Base-by-base conservation (phyloP, 2,888 invertebrate genomes). In the Volucella zonaria region DNA sequence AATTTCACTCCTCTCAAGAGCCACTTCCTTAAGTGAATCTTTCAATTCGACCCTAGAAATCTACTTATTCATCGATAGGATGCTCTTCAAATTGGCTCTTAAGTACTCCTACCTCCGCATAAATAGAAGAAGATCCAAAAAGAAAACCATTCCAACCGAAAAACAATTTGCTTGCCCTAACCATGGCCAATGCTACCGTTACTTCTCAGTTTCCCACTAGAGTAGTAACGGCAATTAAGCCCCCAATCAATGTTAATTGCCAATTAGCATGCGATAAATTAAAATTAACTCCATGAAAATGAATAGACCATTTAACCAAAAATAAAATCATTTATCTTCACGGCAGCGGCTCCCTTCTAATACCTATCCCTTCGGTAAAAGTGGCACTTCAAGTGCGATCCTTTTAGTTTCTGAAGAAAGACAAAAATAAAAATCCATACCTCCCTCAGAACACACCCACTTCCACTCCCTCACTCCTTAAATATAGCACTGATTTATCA, bases 201-300 rank as follows among this genome's bases (percentile, higher is more conserved):
- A 6, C 6, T 31, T 70, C 45, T 11, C 8, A 4, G 45, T 70
- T 56, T 23, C 38, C 59, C 42, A 68, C 14, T 56, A 67, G 68
- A 66, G 31, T 31, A 31, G 31, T 31, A 31, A 54, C 66, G 54
- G 64, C 59, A 68, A 79, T 83, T 83, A 79, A 79, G 75, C 45
- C 49, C 52, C 75, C 83, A 80, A 83, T 83, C 79, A 79, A 80
- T 71, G 80, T 79, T 83, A 83, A 83, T 83, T 71, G 79, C 54
- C 75, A 83, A 83, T 83, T 83, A 80, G 75, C 75, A 67, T 75
- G 83, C 75, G 75, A 83, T 83, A 83, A 83, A 83, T 80, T 83
- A 62, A 80, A 83, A 83, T 83, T 80, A 83, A 75, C 79, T 71
- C 58, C 62, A 80, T 47, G 43, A 42, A 66, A 64, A 66, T 43